Percentiles rank a stretch among this genome's conserved stretches.
Evolutionary conservation across 2,113 vertebrate genomes (phyloP).

Genomic region (Ameiurus melas): DNA sequence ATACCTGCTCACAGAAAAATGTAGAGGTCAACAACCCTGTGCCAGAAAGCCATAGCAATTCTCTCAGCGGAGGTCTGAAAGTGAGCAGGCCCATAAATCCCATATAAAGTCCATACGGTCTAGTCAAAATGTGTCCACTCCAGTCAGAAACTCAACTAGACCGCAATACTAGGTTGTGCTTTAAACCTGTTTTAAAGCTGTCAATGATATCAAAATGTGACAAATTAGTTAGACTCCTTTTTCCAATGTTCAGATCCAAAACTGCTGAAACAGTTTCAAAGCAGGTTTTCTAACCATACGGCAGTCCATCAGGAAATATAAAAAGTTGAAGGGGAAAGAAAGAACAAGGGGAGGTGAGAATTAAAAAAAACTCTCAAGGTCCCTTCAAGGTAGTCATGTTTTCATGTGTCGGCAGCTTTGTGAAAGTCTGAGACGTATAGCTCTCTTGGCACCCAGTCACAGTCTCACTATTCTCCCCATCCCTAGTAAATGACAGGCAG

Average conservation of each 20-base stretch:
- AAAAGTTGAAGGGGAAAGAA: slow-evolving; percentile 11
- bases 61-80: slow-evolving; percentile 19
- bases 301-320: slow-evolving; percentile 28
- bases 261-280: slow-evolving; percentile 35
- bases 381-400: slow-evolving; percentile 46
- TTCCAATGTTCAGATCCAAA: slow-evolving; percentile 33
- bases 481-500: slow-evolving; percentile 30
- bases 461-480: slow-evolving; percentile 22
- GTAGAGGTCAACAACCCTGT: slow-evolving; percentile 3
- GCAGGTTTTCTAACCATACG: slow-evolving; percentile 11
- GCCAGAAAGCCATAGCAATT: background rate
- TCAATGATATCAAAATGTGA: slow-evolving; percentile 24
- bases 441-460: slow-evolving; percentile 32
- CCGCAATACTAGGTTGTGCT: background rate
- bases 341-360: background rate
- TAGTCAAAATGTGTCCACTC: background rate
- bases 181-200: background rate
- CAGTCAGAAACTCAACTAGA: background rate
- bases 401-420: slow-evolving; percentile 43
- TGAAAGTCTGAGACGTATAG: slow-evolving; percentile 35
- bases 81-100: slow-evolving; percentile 34
- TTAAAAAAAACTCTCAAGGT: slow-evolving; percentile 41
- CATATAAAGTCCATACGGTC: background rate
- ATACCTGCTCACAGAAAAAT: slow-evolving; percentile 12
- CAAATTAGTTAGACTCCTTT: slow-evolving; percentile 40